Conservation (phyloP, 2,888 invertebrate species). For the Eucriotettix oculatus region DNA sequence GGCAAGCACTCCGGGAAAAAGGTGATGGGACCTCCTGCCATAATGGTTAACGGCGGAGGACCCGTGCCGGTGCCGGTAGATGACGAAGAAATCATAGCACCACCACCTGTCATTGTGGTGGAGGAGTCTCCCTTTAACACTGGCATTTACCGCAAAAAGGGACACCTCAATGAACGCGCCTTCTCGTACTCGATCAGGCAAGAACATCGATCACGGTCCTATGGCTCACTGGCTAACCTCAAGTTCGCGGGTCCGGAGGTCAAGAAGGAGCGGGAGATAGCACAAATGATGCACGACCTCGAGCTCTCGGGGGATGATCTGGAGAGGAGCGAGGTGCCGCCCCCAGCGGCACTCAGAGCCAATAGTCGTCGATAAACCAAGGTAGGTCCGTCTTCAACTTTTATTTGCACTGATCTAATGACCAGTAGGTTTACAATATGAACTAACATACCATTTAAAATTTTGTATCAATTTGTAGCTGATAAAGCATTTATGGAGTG, state of each 20-base stretch:
- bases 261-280: constrained; percentile 76
- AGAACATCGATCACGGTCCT: constrained; percentile 82
- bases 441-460: too few species aligned
- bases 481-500: too few species aligned
- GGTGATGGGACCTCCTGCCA: constrained; percentile 6
- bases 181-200: constrained; percentile 88
- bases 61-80: constrained; percentile 18
- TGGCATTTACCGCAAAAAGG: constrained; percentile 80
- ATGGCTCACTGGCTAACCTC: constrained; percentile 78
- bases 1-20: constrained; percentile 3
- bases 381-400: too few species aligned
- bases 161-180: constrained; percentile 81
- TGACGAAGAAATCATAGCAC: constrained; percentile 22
- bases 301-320: constrained; percentile 56
- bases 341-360: background rate
- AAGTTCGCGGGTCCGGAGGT: constrained; percentile 55
- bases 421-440: too few species aligned
- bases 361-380: too few species aligned
- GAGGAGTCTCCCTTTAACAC: constrained; percentile 49
- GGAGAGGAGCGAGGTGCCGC: constrained; percentile 46
- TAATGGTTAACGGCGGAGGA: constrained; percentile 17
- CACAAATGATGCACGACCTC: constrained; percentile 83
- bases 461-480: too few species aligned
- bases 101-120: background rate
- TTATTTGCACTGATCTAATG: too few species aligned